Evolutionary conservation across 2,888 invertebrate genomes (phyloP), one percentile per base, ranked within the genome.

Genomic region (Euzophera pinguis): DNA sequence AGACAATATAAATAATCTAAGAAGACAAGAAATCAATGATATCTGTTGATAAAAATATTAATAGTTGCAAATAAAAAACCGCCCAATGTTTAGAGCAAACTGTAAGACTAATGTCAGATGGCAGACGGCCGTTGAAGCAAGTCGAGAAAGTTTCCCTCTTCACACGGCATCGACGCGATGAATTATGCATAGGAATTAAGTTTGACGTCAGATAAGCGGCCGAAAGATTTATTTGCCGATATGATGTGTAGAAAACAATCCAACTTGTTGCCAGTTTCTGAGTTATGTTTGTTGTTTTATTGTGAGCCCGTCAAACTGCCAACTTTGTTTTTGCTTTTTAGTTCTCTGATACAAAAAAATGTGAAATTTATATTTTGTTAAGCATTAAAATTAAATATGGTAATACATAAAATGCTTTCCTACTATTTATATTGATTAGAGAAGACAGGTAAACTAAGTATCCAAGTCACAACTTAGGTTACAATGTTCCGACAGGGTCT

Each of bases 231-330:
- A 89, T 88, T 85, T 80, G 76, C 73, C 81, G 84, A 84, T 87
- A 88, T 88, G 88, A 88, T 84, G 87, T 87, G 85, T 78, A 84
- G 85, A 86, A 87, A 85, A 88, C 86, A 88, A 87, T 88, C 82
- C 84, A 84, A 88, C 81, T 87, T 85, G 83, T 84, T 84, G 67
- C 75, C 75, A 79, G 77, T 81, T 82, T 78, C 80, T 87, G 84
- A 87, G 78, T 84, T 88, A 88, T 86, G 75, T 81, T 68, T 75
- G 74, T 87, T 86, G 84, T 88, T 88, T 84, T 81, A 84, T 84
- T 81, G 81, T 74, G 74, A 70, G 74, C 81, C 74, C 79, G 81
- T 86, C 84, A 86, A 85, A 78, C 70, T 62, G 62, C 65, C 52
- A 72, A 81, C 63, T 76, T 79, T 71, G 16, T 12, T 14, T 14